Conservation (phyloP, 2,888 invertebrate genomes). For the Pristionchus maxplancki region DNA sequence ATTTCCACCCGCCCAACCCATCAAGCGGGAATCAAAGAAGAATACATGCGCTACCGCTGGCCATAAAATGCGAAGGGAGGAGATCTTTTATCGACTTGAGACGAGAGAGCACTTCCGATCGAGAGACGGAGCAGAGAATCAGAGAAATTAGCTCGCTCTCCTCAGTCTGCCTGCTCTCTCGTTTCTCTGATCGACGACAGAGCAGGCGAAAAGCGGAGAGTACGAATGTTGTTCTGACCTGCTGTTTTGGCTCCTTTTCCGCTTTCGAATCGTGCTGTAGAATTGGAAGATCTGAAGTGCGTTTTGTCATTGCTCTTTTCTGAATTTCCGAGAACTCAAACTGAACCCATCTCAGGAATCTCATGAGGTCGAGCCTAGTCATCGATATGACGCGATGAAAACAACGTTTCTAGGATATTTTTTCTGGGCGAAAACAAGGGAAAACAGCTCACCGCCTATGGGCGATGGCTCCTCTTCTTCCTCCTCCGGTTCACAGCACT, state of each 20-base stretch:
- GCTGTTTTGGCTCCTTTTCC: conserved; percentile 35
- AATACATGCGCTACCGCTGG: conserved; percentile 24
- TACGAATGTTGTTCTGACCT: conserved; percentile 11
- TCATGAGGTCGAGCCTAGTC: not conserved
- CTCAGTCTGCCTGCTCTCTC: no score
- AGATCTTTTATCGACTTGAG: not conserved
- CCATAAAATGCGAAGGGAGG: conserved; percentile 3
- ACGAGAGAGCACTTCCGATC: not conserved
- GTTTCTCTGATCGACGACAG: not conserved
- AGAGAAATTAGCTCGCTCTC: not conserved
- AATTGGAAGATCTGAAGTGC: not conserved
- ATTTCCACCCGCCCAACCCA: not conserved
- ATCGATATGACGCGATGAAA: no score
- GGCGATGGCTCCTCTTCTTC: conserved; percentile 25
- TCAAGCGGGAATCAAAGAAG: conserved; percentile 15
- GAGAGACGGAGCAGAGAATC: not conserved
- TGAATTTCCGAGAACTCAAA: not conserved
- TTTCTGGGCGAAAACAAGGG: no score
- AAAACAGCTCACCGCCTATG: not conserved
- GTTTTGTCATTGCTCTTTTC: not conserved
- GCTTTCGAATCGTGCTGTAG: not conserved
- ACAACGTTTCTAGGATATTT: no score
- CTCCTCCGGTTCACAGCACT: not conserved
- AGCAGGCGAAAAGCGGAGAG: not conserved
- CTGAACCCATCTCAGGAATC: not conserved